Percentiles rank a stretch among this genome's conserved stretches.
phyloP scores from a whole-genome alignment of 2,888 invertebrate species.

The Microchrysa polita region DNA sequence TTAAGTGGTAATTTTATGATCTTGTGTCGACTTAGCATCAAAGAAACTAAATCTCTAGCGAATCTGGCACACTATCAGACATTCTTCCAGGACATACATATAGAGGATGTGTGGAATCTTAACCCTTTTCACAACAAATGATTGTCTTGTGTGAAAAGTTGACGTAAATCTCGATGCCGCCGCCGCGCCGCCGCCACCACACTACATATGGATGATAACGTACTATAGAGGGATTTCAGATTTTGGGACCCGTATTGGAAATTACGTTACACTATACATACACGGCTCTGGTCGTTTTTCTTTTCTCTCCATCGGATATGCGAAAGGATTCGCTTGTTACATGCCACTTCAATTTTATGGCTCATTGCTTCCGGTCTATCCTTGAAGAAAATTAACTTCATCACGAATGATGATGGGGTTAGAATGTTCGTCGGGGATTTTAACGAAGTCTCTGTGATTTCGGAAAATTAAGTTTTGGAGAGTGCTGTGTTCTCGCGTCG shows the following conservation, averaged over 20 bases:
- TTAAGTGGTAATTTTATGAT: constrained; percentile 28
- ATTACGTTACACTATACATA: background rate
- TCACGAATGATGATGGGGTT: constrained; percentile 45
- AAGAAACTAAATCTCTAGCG: constrained; percentile 25
- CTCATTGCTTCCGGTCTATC: constrained; percentile 45
- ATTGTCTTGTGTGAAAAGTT: background rate
- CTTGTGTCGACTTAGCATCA: constrained; percentile 3
- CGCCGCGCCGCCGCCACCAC: no score
- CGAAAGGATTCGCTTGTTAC: constrained; percentile 3
- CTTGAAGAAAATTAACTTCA: constrained; percentile 24
- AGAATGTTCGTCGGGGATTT: constrained; percentile 25
- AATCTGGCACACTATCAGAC: constrained; percentile 25
- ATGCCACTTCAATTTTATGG: constrained; percentile 46
- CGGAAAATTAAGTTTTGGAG: no score
- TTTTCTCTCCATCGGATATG: background rate
- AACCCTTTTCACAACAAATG: constrained; percentile 35
- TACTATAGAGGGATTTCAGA: background rate
- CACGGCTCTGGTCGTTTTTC: constrained; percentile 3
- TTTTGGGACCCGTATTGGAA: background rate
- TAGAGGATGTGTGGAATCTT: constrained; percentile 10
- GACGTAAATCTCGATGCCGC: background rate
- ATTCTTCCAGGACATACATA: constrained; percentile 23
- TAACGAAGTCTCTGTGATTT: background rate
- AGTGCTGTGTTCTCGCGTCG: no score
- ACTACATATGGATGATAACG: background rate